A percentile compares a stretch with the other conserved stretches of the same genome.
Conservation (phyloP, 2,113 vertebrate genomes). For the Oostethus manadensis region DNA sequence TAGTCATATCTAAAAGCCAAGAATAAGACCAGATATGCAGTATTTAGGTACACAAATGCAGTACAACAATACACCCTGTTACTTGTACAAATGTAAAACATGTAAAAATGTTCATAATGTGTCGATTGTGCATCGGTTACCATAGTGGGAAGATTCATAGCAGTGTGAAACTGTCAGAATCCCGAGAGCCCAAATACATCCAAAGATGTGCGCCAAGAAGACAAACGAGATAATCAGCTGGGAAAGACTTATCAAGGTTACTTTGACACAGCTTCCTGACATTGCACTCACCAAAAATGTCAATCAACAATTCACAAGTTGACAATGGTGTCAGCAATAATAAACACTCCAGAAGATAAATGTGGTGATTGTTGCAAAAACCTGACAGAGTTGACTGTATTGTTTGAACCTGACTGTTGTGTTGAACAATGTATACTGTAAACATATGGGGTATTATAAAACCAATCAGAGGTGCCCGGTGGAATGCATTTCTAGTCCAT, state of each 20-base stretch:
- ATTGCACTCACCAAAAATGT: not conserved
- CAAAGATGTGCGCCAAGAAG: not conserved
- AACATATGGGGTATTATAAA: not conserved
- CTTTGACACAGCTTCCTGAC: conserved; percentile 5
- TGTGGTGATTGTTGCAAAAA: not conserved
- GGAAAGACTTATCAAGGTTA: conserved; percentile 13
- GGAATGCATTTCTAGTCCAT: conserved; percentile 4
- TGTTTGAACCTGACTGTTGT: not conserved
- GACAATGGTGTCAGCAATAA: conserved; percentile 18
- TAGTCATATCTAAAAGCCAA: no score
- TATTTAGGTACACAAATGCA: no score
- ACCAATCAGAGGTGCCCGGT: not conserved
- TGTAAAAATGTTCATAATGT: not conserved
- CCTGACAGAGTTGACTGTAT: not conserved
- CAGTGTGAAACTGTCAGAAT: conserved; percentile 9
- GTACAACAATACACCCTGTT: not conserved
- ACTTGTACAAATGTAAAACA: not conserved
- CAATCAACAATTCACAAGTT: conserved; percentile 12
- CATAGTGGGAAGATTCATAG: not conserved
- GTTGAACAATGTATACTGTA: not conserved
- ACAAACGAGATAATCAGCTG: not conserved
- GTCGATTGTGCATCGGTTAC: not conserved
- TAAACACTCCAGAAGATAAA: not conserved
- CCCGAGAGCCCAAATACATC: not conserved
- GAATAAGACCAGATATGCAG: no score